Percentiles rank a stretch among this genome's conserved stretches.
phyloP scores from a whole-genome alignment of 2,797 vertebrate species.

The Eulemur mongoz region DNA sequence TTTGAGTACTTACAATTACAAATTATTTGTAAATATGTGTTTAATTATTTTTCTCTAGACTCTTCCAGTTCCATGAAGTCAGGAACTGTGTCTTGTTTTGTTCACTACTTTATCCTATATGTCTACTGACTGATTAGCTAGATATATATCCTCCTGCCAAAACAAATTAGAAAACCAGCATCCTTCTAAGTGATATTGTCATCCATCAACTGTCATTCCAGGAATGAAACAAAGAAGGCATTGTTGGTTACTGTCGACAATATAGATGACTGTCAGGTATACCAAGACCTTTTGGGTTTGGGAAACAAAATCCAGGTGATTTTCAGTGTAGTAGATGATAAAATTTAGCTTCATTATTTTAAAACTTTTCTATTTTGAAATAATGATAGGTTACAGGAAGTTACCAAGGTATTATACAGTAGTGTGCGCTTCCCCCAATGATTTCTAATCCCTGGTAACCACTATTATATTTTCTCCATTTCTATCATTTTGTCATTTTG shows the following conservation, averaged over 20 bases:
- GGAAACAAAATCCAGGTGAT: neutral
- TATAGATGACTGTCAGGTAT: neutral
- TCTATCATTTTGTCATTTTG: neutral
- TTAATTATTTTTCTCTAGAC: neutral
- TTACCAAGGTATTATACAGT: neutral
- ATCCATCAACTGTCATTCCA: neutral
- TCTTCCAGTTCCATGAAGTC: neutral
- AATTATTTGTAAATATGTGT: neutral
- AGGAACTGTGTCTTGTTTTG: slow-evolving; percentile 5
- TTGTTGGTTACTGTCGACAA: neutral
- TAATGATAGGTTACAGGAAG: neutral
- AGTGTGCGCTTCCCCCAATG: neutral
- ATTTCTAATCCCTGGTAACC: neutral
- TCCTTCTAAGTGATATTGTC: neutral
- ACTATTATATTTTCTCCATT: neutral
- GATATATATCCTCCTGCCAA: neutral
- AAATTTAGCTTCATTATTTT: neutral
- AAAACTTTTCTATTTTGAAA: neutral
- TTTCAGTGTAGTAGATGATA: neutral
- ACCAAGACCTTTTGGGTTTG: neutral
- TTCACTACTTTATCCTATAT: neutral
- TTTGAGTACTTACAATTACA: neutral
- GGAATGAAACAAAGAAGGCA: neutral
- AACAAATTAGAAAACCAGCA: neutral
- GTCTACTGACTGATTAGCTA: neutral